Evolutionary conservation across 2,113 vertebrate genomes (phyloP).

Genomic region (Chlorocebus sabaeus): DNA sequence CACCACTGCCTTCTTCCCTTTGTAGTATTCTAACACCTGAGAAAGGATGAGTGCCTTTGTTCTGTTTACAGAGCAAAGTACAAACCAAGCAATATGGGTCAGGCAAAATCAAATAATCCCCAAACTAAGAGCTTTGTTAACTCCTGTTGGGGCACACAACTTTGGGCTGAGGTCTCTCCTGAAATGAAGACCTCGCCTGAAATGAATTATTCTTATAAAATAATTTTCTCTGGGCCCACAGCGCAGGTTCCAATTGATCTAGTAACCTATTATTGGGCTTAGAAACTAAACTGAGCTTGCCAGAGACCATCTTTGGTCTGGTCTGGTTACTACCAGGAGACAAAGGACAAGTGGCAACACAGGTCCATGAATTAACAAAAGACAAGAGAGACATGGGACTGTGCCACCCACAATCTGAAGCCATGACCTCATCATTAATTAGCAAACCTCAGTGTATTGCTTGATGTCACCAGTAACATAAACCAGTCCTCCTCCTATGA

Average conservation of each 20-base stretch:
- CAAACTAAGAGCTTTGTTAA: neutral
- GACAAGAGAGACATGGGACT: neutral
- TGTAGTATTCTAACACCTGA: neutral
- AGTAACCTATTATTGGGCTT: neutral
- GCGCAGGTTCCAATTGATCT: neutral
- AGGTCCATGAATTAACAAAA: neutral
- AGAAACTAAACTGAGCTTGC: neutral
- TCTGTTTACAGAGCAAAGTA: neutral
- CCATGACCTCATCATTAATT: neutral
- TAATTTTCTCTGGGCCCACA: neutral
- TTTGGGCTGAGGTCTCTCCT: neutral
- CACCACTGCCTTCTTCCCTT: neutral
- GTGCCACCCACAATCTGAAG: neutral
- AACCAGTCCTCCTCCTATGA: neutral
- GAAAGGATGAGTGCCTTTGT: neutral
- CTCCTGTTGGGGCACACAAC: neutral
- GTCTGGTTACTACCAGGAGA: neutral
- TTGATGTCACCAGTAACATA: neutral
- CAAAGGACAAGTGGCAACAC: neutral
- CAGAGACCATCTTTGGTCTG: neutral
- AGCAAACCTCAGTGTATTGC: neutral
- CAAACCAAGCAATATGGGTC: neutral
- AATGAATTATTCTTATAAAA: neutral
- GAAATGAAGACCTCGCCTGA: neutral
- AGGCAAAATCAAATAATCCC: neutral